Base-by-base conservation (phyloP, 2,113 vertebrate species). In the Ailuropoda melanoleuca region DNA sequence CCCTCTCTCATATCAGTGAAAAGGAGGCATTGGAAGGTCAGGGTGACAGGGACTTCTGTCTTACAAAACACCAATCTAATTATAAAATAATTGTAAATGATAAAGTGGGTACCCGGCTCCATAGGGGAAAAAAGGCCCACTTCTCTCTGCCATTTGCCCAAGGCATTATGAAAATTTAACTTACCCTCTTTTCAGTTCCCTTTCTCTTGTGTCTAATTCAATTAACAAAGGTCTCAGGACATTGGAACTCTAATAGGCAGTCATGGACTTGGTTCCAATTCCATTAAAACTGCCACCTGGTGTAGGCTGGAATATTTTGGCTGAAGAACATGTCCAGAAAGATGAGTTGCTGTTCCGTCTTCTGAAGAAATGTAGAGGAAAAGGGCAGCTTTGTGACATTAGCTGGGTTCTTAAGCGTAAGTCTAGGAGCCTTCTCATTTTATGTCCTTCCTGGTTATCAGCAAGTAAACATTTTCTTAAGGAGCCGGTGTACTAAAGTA, bases 31-130 rank as follows among this genome's bases (percentile, higher is more conserved):
- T 96, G 12, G 6, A 74, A 91, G 97, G 85, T 97, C 95, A 98
- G 93, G 87, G 15, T 96, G 95, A 80, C 78, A 93, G 92, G 95
- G 93, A 92, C 37, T 96, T 88, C 90, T 97, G 48, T 96, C 94
- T 97, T 95, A 97, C 64, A 94, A 95, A 96, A 94, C 90, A 55
- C 93, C 97, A 97, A 95, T 96, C 95, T 98, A 97, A 98, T 98
- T 98, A 97, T 98, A 94, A 98, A 98, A 88, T 96, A 97, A 97
- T 96, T 97, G 83, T 92, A 97, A 93, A 64, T 93, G 97, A 89
- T 97, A 90, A 93, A 29, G 19, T 70, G 95, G 60, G 56, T 98
- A 81, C 23, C 58, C 56, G 72, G 83, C 97, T 97, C 75, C 93
- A 98, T 74, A 78, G 94, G 95, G 86, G 55, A 62, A 96, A 64